phyloP scores from a whole-genome alignment of 2,113 vertebrate genomes.

The Callipepla californica region DNA sequence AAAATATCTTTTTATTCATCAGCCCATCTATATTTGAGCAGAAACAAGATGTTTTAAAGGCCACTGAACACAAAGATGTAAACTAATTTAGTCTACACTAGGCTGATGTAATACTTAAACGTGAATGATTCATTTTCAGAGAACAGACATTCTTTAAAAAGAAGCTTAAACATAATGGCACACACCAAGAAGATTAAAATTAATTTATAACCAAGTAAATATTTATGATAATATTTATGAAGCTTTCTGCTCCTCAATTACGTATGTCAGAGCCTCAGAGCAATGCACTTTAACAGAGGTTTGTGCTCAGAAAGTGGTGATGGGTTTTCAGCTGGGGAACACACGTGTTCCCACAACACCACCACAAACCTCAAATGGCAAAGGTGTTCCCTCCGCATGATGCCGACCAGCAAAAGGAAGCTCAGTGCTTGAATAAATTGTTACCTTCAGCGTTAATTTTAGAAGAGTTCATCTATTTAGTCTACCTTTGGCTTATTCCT shows the following conservation, averaged over 20 bases:
- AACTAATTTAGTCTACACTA: neutral
- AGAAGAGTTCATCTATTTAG: neutral
- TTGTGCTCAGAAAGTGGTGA: neutral
- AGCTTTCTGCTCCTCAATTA: neutral
- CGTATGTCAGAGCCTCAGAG: neutral
- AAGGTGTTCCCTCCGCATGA: neutral
- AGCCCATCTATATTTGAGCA: neutral
- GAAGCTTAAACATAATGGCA: neutral
- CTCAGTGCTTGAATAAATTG: neutral
- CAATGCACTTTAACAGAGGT: neutral
- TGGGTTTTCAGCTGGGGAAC: neutral
- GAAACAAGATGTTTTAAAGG: neutral
- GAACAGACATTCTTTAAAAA: neutral
- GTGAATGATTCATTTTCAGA: neutral
- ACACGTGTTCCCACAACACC: accelerated
- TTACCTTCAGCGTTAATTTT: neutral
- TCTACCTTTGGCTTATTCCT: neutral
- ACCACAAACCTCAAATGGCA: no score
- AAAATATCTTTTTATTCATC: neutral
- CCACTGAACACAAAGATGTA: neutral
- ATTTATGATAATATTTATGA: neutral
- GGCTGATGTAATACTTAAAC: neutral
- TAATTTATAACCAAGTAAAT: neutral
- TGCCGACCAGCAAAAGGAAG: neutral
- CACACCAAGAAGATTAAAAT: neutral